Base-by-base conservation (phyloP, 2,113 vertebrate genomes). In the Paraplagusia blochii region DNA sequence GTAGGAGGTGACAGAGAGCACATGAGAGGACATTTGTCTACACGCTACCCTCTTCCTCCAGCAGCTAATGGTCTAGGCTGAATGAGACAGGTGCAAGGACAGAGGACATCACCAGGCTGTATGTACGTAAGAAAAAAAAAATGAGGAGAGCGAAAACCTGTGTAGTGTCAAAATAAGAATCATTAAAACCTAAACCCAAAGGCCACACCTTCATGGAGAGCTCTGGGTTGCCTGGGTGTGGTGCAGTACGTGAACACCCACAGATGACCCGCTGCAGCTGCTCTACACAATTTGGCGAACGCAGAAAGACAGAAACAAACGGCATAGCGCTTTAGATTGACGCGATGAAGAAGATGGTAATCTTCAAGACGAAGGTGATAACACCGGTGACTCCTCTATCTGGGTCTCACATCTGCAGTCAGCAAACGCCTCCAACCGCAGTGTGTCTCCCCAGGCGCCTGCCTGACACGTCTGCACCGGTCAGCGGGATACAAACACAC, bases 401-500 rank as follows among this genome's bases (percentile, higher is more conserved):
- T 53, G 38, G 44, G 74, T 60, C 68, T 50, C 59, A 65, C 35
- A 73, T 79, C 67, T 72, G 70, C 52, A 75, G 82, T 77, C 66
- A 73, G 69, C 38, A 40, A 18, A 40, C 39, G 49, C 63, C 72
- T 79, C 58, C 50, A 72, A 58, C 77, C 52, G 69, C 78, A 83
- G 64, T 43, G 63, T 76, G 64, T 76, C 76, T 74, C 74, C 77
- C 71, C 60, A 68, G 77, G 77, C 22, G 17, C 59, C 63, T 17
- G 38, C 53, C 62, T 39, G 77, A 70, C 73, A 70, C n/a, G 69
- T 64, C 63, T 69, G 69, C 72, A 66, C 51, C 13, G 74, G 83
- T 82, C 83, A 88, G 84, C 69, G 42, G 74, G 74, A 82, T 65
- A 62, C 74, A 80, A 85, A 81, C 73, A 77, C 74, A 74, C 74